Percentiles rank a stretch among this genome's conserved stretches.
Conservation (phyloP, 1,140 invertebrate species). For the Bombus ignitus region DNA sequence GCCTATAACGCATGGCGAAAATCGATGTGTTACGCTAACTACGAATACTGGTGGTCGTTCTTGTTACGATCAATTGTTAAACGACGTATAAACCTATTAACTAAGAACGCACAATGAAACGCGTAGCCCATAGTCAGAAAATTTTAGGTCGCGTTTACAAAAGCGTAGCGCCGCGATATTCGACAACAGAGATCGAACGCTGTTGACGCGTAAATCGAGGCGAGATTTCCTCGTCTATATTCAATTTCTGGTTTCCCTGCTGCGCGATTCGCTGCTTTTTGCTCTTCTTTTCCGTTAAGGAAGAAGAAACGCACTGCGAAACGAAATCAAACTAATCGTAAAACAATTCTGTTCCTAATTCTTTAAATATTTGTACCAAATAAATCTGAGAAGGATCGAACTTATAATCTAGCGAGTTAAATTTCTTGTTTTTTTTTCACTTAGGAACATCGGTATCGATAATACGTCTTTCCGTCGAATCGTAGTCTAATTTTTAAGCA, state of each 20-base stretch:
- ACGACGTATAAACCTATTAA: not conserved
- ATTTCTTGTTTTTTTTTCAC: not conserved
- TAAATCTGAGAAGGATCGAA: slow-evolving; percentile 54
- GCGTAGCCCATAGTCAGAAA: not conserved
- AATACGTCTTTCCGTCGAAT: not conserved
- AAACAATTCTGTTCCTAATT: slow-evolving; percentile 52
- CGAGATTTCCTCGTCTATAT: not conserved
- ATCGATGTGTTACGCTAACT: slow-evolving; percentile 13
- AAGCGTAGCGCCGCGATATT: not conserved
- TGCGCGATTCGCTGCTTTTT: not conserved
- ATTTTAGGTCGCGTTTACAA: not conserved
- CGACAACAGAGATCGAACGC: not conserved
- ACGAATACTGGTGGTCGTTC: slow-evolving; percentile 46
- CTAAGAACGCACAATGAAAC: not conserved
- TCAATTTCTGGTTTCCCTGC: not conserved
- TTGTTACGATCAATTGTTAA: not conserved
- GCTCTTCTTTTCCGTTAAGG: not conserved
- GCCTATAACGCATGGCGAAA: not conserved
- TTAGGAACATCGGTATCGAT: slow-evolving; percentile 7
- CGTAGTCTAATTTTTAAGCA: not conserved
- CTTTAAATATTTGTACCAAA: slow-evolving; percentile 60
- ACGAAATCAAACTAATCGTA: slow-evolving; percentile 10
- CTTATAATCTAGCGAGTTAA: slow-evolving; percentile 16
- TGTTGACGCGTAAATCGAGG: not conserved
- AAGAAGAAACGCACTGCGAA: not conserved